Conservation (phyloP, 2,888 invertebrate species). For the Hedya salicella region DNA sequence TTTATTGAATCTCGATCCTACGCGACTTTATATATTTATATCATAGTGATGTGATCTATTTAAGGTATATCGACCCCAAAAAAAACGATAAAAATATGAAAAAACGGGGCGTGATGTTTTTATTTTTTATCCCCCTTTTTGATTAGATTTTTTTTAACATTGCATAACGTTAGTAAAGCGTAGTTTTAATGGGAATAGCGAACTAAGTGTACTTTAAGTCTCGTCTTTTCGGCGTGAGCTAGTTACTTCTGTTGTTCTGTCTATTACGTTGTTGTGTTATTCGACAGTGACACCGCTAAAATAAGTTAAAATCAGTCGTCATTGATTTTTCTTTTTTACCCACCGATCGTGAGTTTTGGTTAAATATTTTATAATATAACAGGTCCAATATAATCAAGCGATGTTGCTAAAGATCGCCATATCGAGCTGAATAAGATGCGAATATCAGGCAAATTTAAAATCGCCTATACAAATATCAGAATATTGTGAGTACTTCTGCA, state of each 20-base stretch:
- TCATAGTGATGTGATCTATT: slow-evolving; percentile 63
- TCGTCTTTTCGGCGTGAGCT: slow-evolving; percentile 29
- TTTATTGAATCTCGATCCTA: slow-evolving; percentile 57
- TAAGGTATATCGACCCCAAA: slow-evolving; percentile 51
- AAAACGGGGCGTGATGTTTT: slow-evolving; percentile 35
- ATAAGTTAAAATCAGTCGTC: background rate
- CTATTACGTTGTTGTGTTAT: slow-evolving; percentile 40
- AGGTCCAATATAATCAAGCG: too few species aligned
- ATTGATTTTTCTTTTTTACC: too few species aligned
- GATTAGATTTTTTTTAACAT: slow-evolving; percentile 49
- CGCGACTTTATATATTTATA: slow-evolving; percentile 60
- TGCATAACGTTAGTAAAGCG: slow-evolving; percentile 57
- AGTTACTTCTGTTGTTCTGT: slow-evolving; percentile 15
- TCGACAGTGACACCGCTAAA: slow-evolving; percentile 23
- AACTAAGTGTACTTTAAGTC: slow-evolving; percentile 58
- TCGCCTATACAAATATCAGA: too few species aligned
- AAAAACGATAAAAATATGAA: slow-evolving; percentile 42
- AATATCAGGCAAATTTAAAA: too few species aligned
- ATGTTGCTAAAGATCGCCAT: too few species aligned
- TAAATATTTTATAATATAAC: too few species aligned
- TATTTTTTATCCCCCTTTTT: slow-evolving; percentile 50
- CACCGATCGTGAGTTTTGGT: too few species aligned
- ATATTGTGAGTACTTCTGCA: too few species aligned
- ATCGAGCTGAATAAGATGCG: too few species aligned
- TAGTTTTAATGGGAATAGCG: slow-evolving; percentile 56